A percentile compares a stretch with the other conserved stretches of the same genome.
These are phyloP conservation scores for Beroe forskalii DNA, from an alignment of 37 sponge, comb jelly and placozoan genomes.

Conservation along the genomic window DNA sequence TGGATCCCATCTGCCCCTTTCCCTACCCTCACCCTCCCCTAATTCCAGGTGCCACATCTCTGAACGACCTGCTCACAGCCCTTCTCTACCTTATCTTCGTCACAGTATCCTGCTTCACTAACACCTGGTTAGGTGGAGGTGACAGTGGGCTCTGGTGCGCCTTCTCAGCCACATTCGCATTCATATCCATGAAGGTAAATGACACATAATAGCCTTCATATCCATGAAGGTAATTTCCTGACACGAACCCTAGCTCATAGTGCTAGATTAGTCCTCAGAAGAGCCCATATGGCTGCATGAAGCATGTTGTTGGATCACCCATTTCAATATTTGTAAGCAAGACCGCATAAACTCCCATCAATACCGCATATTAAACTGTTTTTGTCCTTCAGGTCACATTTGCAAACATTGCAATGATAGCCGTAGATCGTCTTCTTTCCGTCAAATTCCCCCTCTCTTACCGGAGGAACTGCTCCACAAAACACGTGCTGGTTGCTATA, in stretches of 20 bases:
- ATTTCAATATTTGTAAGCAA: no score
- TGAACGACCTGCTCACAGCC: constrained; percentile 61
- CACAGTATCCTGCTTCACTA: constrained; percentile 26
- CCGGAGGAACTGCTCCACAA: constrained; percentile 31
- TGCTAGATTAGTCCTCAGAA: no score
- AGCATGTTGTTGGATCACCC: no score
- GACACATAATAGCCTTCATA: background rate
- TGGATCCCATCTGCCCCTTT: no score
- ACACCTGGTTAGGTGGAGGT: constrained; percentile 32
- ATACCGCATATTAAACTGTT: background rate
- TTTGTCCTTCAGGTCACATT: constrained; percentile 20
- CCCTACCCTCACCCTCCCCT: background rate
- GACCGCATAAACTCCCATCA: background rate
- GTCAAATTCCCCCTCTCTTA: constrained; percentile 30
- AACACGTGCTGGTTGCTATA: constrained; percentile 21
- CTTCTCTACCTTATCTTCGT: constrained; percentile 52
- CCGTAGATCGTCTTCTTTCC: constrained; percentile 43
- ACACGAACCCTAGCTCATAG: background rate
- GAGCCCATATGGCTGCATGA: no score
- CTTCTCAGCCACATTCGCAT: constrained; percentile 10
- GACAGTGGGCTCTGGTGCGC: background rate
- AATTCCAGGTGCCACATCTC: constrained; percentile 33
- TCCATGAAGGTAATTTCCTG: background rate
- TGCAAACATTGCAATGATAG: constrained; percentile 32
- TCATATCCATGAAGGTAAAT: constrained; percentile 51